Evolutionary conservation across 2,797 vertebrate genomes (phyloP).

Genomic region (Rhadinocentrus ornatus): DNA sequence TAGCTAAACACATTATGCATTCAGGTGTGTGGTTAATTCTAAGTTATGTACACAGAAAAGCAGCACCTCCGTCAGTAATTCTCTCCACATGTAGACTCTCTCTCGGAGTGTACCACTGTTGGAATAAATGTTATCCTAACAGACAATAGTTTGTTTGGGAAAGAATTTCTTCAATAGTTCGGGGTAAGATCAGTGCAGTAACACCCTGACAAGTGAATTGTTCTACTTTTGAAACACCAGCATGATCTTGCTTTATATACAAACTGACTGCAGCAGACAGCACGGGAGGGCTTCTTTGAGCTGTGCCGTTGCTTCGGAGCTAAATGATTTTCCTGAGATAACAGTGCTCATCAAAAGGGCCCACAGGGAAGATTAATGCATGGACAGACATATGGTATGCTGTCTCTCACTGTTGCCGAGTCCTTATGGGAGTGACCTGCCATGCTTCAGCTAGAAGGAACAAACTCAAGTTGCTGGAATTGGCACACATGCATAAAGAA

Average conservation of each 20-base stretch:
- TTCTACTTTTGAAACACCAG: constrained; percentile 50
- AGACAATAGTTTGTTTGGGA: constrained; percentile 63
- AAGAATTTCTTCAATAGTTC: constrained; percentile 45
- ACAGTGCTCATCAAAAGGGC: constrained; percentile 22
- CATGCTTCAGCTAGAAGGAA: constrained; percentile 22
- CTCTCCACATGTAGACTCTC: constrained; percentile 42
- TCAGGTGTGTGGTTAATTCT: neutral
- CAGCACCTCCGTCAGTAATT: constrained; percentile 45
- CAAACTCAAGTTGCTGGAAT: constrained; percentile 36
- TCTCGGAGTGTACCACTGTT: constrained; percentile 39
- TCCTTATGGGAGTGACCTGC: constrained; percentile 39
- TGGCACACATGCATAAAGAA: constrained; percentile 9
- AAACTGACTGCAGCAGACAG: constrained; percentile 17
- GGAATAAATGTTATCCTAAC: constrained; percentile 62
- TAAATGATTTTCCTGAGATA: constrained; percentile 66
- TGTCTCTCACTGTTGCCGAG: constrained; percentile 36
- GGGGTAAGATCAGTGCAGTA: constrained; percentile 37
- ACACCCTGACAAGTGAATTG: constrained; percentile 35
- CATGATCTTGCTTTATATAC: constrained; percentile 13
- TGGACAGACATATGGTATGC: constrained; percentile 56
- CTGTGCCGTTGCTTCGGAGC: constrained; percentile 37
- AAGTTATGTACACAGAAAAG: constrained; percentile 27
- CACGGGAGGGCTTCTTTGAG: constrained; percentile 47
- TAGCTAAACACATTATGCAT: constrained; percentile 16
- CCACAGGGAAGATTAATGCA: constrained; percentile 47